phyloP scores from a whole-genome alignment of 2,113 vertebrate species.

The Axis porcinus region DNA sequence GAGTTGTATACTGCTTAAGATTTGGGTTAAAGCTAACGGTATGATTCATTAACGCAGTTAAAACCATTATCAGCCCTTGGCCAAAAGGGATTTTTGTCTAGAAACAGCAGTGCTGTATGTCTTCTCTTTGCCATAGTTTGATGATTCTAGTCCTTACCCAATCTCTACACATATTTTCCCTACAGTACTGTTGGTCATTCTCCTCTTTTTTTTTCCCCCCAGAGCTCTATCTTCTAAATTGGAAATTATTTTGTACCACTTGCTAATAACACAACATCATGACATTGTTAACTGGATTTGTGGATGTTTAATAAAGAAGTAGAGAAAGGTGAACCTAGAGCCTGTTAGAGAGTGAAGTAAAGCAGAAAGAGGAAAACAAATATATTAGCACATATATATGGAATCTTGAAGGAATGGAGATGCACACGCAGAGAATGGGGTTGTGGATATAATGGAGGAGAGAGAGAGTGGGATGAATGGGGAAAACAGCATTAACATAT shows the following conservation, averaged over 20 bases:
- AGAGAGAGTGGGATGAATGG: not conserved
- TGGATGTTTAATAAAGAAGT: not conserved
- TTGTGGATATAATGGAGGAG: not conserved
- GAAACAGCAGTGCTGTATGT: not conserved
- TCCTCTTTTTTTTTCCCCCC: not conserved
- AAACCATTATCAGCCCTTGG: not conserved
- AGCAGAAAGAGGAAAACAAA: not conserved
- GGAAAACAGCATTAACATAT: not conserved
- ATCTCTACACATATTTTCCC: not conserved
- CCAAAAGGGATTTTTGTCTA: not conserved
- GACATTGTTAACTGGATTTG: not conserved
- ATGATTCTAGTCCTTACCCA: not conserved
- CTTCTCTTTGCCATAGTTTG: not conserved
- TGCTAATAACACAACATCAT: not conserved
- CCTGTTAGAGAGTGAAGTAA: not conserved
- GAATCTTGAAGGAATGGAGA: not conserved
- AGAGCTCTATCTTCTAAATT: not conserved
- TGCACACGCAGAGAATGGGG: fast-evolving
- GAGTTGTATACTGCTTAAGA: not conserved
- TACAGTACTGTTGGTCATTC: not conserved
- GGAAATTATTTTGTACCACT: not conserved
- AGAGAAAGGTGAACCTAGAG: not conserved
- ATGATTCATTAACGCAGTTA: not conserved
- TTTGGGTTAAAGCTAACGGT: conserved; percentile 1
- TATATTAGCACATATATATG: not conserved